Conservation (phyloP, 2,888 invertebrate genomes). For the Limnephilus lunatus region DNA sequence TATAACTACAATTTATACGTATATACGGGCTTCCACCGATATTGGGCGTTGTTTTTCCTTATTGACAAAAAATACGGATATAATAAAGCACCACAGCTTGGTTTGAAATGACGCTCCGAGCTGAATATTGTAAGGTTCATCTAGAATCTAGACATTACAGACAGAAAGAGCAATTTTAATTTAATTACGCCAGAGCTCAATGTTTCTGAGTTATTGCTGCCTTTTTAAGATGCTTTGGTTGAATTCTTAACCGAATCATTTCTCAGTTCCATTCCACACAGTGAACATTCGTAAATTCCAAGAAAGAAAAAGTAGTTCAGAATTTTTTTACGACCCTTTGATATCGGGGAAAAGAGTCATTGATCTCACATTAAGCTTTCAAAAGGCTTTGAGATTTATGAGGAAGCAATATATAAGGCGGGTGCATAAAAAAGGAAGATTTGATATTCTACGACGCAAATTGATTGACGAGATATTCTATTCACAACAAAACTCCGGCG, state of each 20-base stretch:
- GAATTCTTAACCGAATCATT: neutral
- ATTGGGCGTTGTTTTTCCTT: too few relatives aligned
- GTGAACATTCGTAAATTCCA: neutral
- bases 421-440: neutral
- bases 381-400: neutral
- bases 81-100: too few relatives aligned
- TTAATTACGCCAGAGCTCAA: neutral
- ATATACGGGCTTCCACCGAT: too few relatives aligned
- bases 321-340: neutral
- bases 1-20: too few relatives aligned
- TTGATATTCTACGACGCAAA: neutral
- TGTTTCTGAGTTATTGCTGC: neutral
- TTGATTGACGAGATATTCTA: constrained; percentile 23
- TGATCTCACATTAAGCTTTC: constrained; percentile 2
- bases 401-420: neutral
- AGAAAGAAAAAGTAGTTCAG: neutral
- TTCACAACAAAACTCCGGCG: constrained; percentile 23
- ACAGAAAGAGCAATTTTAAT: neutral
- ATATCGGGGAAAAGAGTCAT: neutral
- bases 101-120: neutral
- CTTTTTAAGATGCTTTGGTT: too few relatives aligned
- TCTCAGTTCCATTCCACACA: neutral
- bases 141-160: neutral
- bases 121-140: neutral
- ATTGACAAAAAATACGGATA: too few relatives aligned